Evolutionary conservation across 2,888 invertebrate species (phyloP).

Genomic region (Callosobruchus maculatus): DNA sequence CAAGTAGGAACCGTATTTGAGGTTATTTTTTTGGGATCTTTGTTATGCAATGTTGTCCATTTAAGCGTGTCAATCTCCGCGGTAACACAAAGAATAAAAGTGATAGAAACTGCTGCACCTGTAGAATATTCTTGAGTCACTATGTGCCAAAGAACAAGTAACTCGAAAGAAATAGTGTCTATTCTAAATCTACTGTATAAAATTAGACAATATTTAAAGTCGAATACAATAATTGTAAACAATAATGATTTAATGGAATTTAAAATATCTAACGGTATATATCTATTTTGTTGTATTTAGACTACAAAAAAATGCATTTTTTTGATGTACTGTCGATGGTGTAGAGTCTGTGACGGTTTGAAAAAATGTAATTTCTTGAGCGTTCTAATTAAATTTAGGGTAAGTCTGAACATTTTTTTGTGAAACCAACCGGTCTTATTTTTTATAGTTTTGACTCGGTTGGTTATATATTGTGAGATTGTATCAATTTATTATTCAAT

Average conservation of each 20-base stretch:
- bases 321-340: conserved; percentile 10
- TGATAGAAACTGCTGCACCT: background rate
- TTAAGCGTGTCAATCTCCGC: too few relatives aligned
- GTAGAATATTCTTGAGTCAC: conserved; percentile 15
- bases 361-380: conserved; percentile 7
- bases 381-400: conserved; percentile 5
- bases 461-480: conserved; percentile 14
- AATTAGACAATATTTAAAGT: conserved; percentile 35
- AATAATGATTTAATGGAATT: conserved; percentile 24
- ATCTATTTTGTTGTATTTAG: conserved; percentile 12
- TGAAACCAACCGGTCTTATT: conserved; percentile 15
- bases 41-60: too few relatives aligned
- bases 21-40: too few relatives aligned
- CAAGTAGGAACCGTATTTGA: too few relatives aligned
- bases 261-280: conserved; percentile 6
- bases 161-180: background rate
- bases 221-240: conserved; percentile 34
- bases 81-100: background rate
- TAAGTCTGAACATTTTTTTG: conserved; percentile 3
- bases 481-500: conserved; percentile 20
- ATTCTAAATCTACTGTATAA: conserved; percentile 15
- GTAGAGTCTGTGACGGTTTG: conserved; percentile 8
- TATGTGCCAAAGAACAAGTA: conserved; percentile 21
- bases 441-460: conserved; percentile 13
- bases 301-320: conserved; percentile 11